Evolutionary conservation across 1,140 invertebrate genomes (phyloP), one percentile per base, ranked within the genome.

Genomic region (Nilaparvata lugens): DNA sequence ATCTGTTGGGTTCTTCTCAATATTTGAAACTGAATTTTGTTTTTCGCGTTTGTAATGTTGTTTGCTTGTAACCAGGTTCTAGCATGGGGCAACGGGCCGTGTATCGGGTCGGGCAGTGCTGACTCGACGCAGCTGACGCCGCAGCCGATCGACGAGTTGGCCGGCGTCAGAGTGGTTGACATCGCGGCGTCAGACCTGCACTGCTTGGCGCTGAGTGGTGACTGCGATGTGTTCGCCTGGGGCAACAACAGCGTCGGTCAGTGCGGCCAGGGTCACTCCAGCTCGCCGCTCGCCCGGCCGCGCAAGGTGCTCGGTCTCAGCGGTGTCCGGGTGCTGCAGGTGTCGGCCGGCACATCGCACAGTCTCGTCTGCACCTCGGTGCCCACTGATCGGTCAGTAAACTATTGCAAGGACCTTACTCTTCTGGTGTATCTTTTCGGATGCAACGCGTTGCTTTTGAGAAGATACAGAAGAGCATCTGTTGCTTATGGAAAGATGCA

Each of bases 241-340:
- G 85, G 85, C 35, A 81, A 81, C 61, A 86, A 85, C 74, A 79
- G 82, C 28, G 83, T 85, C 75, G 85, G 85, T 0, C 85, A 87
- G 66, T 86, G 83, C 73, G 84, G 84, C 14, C 80, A 83, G 67
- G 84, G 84, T 7, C 83, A 85, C 69, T 78, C 78, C 2, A 82
- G 79, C 11, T 82, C 80, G 40, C 82, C 81, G 2, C 78, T 86
- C 14, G 79, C 78, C 51, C 72, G 78, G 65, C 83, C 85, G 18
- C 73, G 77, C 11, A 77, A 83, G 65, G 83, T 87, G 0, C 70
- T 81, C 45, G 82, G 82, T 4, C 68, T 87, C 13, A 80, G 81
- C 16, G 78, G 78, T 1, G 75, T 81, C 51, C 76, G 76, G 58
- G 78, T 86, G 55, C 74, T 81, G 45, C 78, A 82, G 64, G 84